Conservation (phyloP, 2,797 vertebrate species). For the Spinus olivaceus region DNA sequence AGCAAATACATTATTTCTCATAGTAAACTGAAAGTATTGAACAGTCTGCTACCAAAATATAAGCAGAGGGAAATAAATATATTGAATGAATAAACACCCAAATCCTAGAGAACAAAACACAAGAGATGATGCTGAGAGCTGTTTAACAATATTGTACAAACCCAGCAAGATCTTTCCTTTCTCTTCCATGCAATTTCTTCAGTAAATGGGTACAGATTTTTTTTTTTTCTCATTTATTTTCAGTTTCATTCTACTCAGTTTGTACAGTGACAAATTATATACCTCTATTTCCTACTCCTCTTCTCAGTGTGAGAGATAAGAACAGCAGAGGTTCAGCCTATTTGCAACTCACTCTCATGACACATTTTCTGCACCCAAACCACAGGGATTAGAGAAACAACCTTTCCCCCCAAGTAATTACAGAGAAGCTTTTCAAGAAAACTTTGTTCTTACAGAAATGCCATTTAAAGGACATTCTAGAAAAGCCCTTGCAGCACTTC, state of each 20-base stretch:
- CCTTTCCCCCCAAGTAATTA: constrained; percentile 7
- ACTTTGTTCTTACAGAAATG: neutral
- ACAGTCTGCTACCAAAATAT: neutral
- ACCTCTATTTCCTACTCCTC: neutral
- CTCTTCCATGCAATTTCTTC: neutral
- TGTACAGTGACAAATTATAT: neutral
- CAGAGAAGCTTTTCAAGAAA: neutral
- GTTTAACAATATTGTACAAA: neutral
- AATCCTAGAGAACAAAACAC: neutral
- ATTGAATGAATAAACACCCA: neutral
- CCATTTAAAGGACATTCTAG: neutral
- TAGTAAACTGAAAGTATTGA: neutral
- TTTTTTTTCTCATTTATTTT: neutral
- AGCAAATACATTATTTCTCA: neutral
- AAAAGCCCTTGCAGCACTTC: neutral
- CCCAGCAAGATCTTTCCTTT: neutral
- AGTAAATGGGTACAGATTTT: neutral
- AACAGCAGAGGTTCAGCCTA: neutral
- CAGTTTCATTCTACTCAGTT: neutral
- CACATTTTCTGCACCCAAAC: neutral
- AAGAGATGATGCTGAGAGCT: neutral
- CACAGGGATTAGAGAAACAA: constrained; percentile 4
- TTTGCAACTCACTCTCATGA: neutral
- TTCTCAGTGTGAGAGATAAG: neutral
- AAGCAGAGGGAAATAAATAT: neutral